phyloP scores from a whole-genome alignment of 2,113 vertebrate species.

The Cyanoderma ruficeps region DNA sequence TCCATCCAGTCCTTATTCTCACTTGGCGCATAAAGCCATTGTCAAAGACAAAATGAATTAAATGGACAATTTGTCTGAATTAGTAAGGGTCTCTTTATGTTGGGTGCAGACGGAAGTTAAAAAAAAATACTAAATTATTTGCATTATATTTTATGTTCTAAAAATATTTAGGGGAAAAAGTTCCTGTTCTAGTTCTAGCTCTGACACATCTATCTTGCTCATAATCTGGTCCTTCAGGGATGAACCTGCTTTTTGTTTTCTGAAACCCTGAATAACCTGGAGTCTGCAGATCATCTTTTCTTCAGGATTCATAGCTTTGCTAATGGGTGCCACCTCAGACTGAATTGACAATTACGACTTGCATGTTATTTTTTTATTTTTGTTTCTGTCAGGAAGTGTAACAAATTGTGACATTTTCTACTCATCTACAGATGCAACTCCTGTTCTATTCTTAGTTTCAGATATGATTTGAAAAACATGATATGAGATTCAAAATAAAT shows the following conservation, averaged over 20 bases:
- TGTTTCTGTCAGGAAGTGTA: not conserved
- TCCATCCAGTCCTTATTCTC: not conserved
- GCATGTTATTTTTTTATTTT: not conserved
- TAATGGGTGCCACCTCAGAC: not conserved
- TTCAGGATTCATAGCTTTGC: not conserved
- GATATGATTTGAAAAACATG: not conserved
- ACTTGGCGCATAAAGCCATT: not conserved
- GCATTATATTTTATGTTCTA: not conserved
- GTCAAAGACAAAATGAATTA: not conserved
- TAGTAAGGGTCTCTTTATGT: not conserved
- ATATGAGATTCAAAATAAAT: not conserved
- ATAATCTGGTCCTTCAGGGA: not conserved
- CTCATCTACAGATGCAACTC: not conserved
- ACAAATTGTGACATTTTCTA: not conserved
- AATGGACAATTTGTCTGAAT: not conserved
- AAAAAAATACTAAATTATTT: not conserved
- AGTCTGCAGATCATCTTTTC: not conserved
- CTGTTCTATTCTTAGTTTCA: not conserved
- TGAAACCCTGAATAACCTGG: not conserved
- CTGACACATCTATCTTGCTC: not conserved
- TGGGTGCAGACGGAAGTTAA: not conserved
- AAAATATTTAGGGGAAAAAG: fast-evolving
- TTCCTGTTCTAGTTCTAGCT: not conserved
- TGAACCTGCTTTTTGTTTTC: not conserved
- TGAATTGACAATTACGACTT: not conserved